Percentiles rank a stretch among this genome's conserved stretches.
These are phyloP conservation scores for Engraulis encrasicolus DNA, from an alignment of 2,113 vertebrate genomes.

Conservation along the genomic window DNA sequence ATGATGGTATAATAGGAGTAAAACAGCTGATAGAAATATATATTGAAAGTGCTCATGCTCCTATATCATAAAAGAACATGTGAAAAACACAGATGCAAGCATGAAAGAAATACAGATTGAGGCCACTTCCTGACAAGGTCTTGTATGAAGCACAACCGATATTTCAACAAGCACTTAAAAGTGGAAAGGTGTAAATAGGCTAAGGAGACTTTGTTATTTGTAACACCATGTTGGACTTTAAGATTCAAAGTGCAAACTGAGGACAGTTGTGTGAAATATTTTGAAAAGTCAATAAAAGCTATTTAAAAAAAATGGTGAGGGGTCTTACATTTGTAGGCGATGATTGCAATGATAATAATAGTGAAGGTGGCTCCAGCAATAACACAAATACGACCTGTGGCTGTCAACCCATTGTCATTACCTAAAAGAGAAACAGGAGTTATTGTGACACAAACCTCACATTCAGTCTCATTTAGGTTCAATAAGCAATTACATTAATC, in stretches of 20 bases:
- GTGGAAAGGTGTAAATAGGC: too few relatives aligned
- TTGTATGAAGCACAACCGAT: too few relatives aligned
- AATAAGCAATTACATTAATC: too few relatives aligned
- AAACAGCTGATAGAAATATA: neutral
- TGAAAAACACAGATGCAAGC: neutral
- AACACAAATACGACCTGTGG: neutral
- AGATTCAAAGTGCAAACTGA: too few relatives aligned
- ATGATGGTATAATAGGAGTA: neutral
- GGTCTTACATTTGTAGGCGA: conserved; percentile 29
- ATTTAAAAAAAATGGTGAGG: neutral
- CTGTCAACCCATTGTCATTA: neutral
- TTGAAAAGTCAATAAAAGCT: too few relatives aligned
- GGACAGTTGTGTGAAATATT: too few relatives aligned
- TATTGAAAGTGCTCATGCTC: too few relatives aligned
- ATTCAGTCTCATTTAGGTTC: too few relatives aligned
- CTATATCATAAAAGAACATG: conserved; percentile 1
- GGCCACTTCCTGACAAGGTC: neutral
- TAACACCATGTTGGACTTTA: too few relatives aligned
- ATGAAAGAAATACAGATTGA: neutral
- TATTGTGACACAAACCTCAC: too few relatives aligned
- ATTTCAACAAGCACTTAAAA: too few relatives aligned
- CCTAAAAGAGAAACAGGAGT: neutral
- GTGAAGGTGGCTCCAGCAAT: neutral
- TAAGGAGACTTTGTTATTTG: neutral
- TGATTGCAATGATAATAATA: neutral